Conservation (phyloP, 2,888 invertebrate genomes). For the Drosophila emarginata region DNA sequence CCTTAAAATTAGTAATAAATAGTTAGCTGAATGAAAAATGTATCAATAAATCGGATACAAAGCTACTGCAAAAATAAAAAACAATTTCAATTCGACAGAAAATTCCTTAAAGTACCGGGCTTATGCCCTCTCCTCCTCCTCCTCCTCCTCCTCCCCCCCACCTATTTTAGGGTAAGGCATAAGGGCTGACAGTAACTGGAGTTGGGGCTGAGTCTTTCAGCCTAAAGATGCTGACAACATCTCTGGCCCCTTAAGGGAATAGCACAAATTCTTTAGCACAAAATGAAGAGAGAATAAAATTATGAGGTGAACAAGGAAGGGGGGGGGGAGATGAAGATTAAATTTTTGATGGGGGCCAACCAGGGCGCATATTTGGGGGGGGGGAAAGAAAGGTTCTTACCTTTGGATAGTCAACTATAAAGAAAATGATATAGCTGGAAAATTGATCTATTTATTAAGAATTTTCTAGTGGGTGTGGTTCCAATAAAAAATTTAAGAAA, state of each 20-base stretch:
- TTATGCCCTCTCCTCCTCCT: too few relatives aligned
- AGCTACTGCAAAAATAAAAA: background rate
- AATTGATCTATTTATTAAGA: too few relatives aligned
- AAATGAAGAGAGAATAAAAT: conserved; percentile 52
- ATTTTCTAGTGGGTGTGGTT: too few relatives aligned
- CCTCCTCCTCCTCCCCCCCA: too few relatives aligned
- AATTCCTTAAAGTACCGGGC: conserved; percentile 1
- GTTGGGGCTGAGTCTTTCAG: background rate
- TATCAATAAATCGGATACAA: background rate
- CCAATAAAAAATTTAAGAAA: too few relatives aligned
- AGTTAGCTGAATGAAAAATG: too few relatives aligned
- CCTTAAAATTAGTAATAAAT: too few relatives aligned
- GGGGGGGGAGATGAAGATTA: background rate
- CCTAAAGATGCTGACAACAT: conserved; percentile 57
- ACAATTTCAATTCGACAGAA: conserved; percentile 1
- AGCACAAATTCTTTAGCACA: conserved; percentile 68
- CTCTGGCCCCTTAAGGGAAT: conserved; percentile 46
- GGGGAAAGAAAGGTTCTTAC: too few relatives aligned
- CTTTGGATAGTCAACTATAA: too few relatives aligned
- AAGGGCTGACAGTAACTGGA: background rate
- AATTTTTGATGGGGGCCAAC: background rate
- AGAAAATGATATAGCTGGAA: too few relatives aligned
- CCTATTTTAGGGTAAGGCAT: too few relatives aligned
- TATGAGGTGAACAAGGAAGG: conserved; percentile 58
- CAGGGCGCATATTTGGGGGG: too few relatives aligned